Conservation (phyloP, 2,888 invertebrate species). For the Xestia xanthographa region DNA sequence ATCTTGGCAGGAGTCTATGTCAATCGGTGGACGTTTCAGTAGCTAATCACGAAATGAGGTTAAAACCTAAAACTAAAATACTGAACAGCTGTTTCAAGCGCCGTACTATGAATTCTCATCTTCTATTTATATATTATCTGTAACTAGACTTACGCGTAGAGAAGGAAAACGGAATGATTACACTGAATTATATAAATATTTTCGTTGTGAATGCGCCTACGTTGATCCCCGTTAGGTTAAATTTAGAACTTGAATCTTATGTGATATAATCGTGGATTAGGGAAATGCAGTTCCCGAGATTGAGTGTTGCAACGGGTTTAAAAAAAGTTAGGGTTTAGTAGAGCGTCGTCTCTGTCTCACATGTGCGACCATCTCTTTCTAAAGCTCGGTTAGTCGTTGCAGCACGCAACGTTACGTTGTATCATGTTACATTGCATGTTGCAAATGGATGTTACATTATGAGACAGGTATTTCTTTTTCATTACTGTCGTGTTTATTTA, state of each 20-base stretch:
- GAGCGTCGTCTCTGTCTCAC: background rate
- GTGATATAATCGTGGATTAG: conserved; percentile 75
- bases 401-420: conserved; percentile 9
- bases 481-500: background rate
- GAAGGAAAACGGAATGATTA: conserved; percentile 54
- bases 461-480: conserved; percentile 6
- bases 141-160: conserved; percentile 28
- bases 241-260: conserved; percentile 76
- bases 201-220: conserved; percentile 72
- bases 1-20: conserved; percentile 33
- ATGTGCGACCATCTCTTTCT: background rate
- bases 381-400: background rate
- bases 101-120: conserved; percentile 24
- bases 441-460: conserved; percentile 12
- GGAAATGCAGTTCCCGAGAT: conserved; percentile 67
- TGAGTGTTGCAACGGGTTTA: background rate
- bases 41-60: conserved; percentile 20
- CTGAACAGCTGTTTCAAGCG: conserved; percentile 35
- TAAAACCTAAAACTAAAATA: conserved; percentile 26
- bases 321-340: background rate
- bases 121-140: conserved; percentile 48
- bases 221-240: conserved; percentile 74
- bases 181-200: conserved; percentile 68
- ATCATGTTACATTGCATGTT: conserved; percentile 21
- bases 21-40: conserved; percentile 21